Percentiles rank a stretch among this genome's conserved stretches.
Evolutionary conservation across 2,888 invertebrate genomes (phyloP).

Genomic region (Callinectes sapidus): DNA sequence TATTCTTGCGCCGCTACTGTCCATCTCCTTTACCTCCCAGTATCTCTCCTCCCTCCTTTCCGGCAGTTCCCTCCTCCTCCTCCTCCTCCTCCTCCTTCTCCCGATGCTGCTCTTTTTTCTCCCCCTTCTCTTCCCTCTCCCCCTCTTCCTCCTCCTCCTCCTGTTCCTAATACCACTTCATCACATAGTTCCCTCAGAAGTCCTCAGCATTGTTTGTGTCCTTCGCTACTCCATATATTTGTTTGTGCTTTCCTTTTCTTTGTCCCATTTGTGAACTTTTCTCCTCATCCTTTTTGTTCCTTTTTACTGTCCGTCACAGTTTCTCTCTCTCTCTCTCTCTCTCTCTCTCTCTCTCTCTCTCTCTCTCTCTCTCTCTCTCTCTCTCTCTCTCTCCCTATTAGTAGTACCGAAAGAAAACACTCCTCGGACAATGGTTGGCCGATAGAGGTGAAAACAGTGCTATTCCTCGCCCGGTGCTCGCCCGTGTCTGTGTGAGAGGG

Average conservation of each 20-base stretch:
- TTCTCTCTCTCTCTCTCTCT: background rate
- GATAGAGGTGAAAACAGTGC: constrained; percentile 56
- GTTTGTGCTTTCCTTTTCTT: background rate
- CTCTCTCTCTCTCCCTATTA: constrained; percentile 39
- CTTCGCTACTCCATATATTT: background rate
- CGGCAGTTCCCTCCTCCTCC: constrained; percentile 12
- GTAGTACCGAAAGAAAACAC: constrained; percentile 57
- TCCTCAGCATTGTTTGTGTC: background rate
- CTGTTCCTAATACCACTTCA: constrained; percentile 10
- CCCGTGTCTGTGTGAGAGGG: constrained; percentile 32
- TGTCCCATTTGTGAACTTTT: constrained; percentile 3
- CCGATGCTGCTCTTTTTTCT: background rate
- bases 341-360: background rate
- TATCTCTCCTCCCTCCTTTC: constrained; percentile 16
- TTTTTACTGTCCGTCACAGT: background rate
- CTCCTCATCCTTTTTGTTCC: constrained; percentile 20
- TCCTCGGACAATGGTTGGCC: constrained; percentile 52
- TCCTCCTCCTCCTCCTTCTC: background rate
- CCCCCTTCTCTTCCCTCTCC: background rate
- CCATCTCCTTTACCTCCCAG: constrained; percentile 23
- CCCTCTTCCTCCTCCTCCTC: constrained; percentile 22
- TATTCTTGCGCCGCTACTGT: background rate
- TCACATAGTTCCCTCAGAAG: constrained; percentile 33
- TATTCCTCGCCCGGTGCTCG: constrained; percentile 18
- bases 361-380: constrained; percentile 13